Conservation (phyloP, 2,888 invertebrate species). For the Lypha dubia region DNA sequence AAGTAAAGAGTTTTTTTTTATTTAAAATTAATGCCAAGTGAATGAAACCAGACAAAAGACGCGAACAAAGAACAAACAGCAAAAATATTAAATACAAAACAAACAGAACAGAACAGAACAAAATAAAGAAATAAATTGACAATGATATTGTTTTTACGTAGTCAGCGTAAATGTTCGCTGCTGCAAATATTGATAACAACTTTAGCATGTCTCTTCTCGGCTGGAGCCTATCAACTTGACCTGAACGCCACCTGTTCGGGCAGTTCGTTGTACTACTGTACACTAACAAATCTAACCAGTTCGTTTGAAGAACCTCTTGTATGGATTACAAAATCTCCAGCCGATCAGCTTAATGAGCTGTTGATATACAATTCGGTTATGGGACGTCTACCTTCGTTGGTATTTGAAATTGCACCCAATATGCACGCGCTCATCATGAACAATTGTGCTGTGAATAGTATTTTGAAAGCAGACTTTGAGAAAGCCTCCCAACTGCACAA, state of each 20-base stretch:
- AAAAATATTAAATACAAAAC: constrained; percentile 16
- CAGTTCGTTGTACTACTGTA: constrained; percentile 72
- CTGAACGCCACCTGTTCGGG: constrained; percentile 75
- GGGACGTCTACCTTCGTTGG: constrained; percentile 73
- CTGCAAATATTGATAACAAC: constrained; percentile 47
- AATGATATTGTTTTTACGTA: constrained; percentile 25
- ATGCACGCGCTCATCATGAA: constrained; percentile 76
- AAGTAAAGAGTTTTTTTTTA: not conserved
- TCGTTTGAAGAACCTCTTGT: constrained; percentile 69
- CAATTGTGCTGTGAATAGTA: constrained; percentile 76
- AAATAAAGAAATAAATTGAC: constrained; percentile 23
- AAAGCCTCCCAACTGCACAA: constrained; percentile 72
- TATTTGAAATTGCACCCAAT: constrained; percentile 77
- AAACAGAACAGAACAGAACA: constrained; percentile 4
- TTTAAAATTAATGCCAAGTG: not conserved
- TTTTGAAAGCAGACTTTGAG: constrained; percentile 74
- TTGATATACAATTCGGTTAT: constrained; percentile 75
- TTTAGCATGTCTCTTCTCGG: constrained; percentile 5
- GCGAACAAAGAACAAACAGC: constrained; percentile 51
- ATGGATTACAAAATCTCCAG: constrained; percentile 66
- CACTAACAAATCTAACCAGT: constrained; percentile 67
- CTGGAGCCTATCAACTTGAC: constrained; percentile 72
- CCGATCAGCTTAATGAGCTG: constrained; percentile 74
- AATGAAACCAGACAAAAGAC: constrained; percentile 4
- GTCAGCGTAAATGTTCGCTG: constrained; percentile 35